Evolutionary conservation across 2,888 invertebrate species (phyloP).

Genomic region (Eristalis arbustorum): DNA sequence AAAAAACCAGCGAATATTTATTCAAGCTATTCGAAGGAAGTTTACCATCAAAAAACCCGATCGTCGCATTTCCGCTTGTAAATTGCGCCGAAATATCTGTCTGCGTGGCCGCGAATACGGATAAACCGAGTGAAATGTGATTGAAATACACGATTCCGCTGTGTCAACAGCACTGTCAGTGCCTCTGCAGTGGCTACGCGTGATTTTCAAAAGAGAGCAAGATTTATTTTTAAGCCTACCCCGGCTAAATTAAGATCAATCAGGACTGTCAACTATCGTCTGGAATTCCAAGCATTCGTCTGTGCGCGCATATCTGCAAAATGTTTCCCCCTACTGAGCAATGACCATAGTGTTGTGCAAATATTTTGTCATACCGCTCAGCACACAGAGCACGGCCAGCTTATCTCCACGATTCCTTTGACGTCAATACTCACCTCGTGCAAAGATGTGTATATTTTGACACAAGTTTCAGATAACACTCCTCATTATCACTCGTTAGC

Average conservation of each 20-base stretch:
- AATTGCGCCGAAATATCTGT: neutral
- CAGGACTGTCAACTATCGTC: neutral
- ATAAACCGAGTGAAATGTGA: neutral
- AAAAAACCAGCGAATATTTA: too few relatives aligned
- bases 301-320: conserved; percentile 27
- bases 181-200: neutral
- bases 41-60: neutral
- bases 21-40: neutral
- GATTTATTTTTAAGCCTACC: conserved; percentile 11
- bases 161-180: neutral
- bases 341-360: conserved; percentile 46
- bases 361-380: conserved; percentile 27
- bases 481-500: neutral
- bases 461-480: conserved; percentile 14
- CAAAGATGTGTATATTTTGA: conserved; percentile 4
- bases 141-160: neutral
- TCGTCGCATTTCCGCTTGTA: neutral
- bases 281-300: neutral
- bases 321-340: conserved; percentile 35
- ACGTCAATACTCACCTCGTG: conserved; percentile 44
- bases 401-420: conserved; percentile 31
- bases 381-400: conserved; percentile 14
- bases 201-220: neutral
- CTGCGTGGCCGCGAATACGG: neutral
- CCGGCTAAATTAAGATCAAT: conserved; percentile 15